Base-by-base conservation (phyloP, 2,888 invertebrate species). In the Chymomyza caudatula region DNA sequence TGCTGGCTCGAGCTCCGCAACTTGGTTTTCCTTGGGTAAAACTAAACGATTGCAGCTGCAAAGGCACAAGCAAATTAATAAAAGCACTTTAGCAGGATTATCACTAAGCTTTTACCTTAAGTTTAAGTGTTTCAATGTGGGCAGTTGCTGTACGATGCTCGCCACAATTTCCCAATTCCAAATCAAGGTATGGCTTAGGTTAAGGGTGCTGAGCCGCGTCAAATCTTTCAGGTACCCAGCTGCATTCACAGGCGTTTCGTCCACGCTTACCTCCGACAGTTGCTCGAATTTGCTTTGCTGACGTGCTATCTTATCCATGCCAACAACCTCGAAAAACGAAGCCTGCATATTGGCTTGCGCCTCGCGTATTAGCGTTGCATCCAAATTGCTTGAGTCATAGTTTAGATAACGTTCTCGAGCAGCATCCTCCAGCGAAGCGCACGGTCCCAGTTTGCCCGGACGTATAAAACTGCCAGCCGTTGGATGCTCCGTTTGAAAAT, bases 381-480 rank as follows among this genome's bases (percentile, higher is more conserved):
- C 90, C 88, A 94, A 76, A 88, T 93, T 91, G 66, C 92, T 82
- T 0, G 84, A 74, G 8, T 84, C 74, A 60, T 86, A 85, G 51
- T 80, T 82, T 4, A 90, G 74, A 76, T 96, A 96, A 44, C 94
- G 92, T 59, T 93, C 92, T 70, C 92, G 91, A 20, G 98, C 94
- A 23, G 98, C 96, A 67, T 93, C 92, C 69, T 95, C 92, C 73
- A 96, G 93, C 11, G 94, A 93, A 78, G 93, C 92, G 58, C 95
- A 95, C 52, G 94, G 92, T 62, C 93, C 92, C 4, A 95, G 93
- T 91, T 97, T 97, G 76, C 94, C 94, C 0, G 94, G 94, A 44
- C 97, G 93, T 71, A 98, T 93, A 89, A 98, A 97, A 4, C 98
- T 97, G 0, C 97, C 98, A 49, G 97, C 95, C 1, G 93, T 95